Evolutionary conservation across 2,888 invertebrate genomes (phyloP).

Genomic region (Saturnia pavonia): DNA sequence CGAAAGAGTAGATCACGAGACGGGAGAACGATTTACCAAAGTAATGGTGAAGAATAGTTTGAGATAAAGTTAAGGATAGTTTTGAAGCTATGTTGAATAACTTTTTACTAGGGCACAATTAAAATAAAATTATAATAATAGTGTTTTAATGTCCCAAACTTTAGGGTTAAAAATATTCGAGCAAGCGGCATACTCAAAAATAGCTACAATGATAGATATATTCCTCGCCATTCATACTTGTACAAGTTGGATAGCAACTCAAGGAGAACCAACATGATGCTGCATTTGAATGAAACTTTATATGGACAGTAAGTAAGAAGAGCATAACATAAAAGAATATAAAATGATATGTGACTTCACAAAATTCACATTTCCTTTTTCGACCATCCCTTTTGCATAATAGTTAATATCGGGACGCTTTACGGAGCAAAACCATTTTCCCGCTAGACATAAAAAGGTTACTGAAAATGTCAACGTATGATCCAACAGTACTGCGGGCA

Average conservation of each 20-base stretch:
- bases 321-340: neutral
- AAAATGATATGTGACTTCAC: neutral
- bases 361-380: neutral
- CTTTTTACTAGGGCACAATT: too few relatives aligned
- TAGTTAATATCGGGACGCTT: neutral
- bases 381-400: neutral
- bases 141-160: too few relatives aligned
- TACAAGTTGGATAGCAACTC: neutral
- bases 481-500: neutral
- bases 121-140: too few relatives aligned
- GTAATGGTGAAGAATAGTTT: neutral
- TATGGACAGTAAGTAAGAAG: neutral
- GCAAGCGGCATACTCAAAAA: too few relatives aligned
- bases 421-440: neutral
- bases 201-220: too few relatives aligned
- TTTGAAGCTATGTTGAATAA: neutral
- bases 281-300: too few relatives aligned
- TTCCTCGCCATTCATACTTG: neutral
- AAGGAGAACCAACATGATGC: neutral
- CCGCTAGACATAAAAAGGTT: conserved; percentile 8
- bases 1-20: neutral
- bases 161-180: too few relatives aligned
- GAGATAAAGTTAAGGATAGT: neutral
- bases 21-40: neutral
- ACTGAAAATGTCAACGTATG: conserved; percentile 1